A percentile compares a stretch with the other conserved stretches of the same genome.
phyloP scores from a whole-genome alignment of 2,113 vertebrate genomes.

The Nothocercus nigrocapillus region DNA sequence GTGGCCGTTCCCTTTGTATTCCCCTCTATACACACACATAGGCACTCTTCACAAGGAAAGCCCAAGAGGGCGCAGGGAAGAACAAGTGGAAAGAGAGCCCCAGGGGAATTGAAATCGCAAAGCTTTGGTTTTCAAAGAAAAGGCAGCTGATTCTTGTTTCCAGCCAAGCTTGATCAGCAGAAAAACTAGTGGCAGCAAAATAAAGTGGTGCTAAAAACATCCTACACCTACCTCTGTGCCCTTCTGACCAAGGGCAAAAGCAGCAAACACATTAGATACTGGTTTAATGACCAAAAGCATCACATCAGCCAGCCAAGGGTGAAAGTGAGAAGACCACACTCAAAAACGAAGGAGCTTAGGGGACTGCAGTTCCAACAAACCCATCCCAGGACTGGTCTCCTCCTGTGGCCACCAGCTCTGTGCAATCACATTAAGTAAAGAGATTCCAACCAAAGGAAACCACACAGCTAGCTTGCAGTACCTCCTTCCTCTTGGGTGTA shows the following conservation, averaged over 20 bases:
- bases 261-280: not conserved
- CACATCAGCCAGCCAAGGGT: not conserved
- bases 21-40: not conserved
- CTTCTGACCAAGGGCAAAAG: not conserved
- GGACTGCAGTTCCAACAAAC: not conserved
- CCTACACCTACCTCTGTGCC: not conserved
- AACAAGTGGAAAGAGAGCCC: not conserved
- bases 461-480: not conserved
- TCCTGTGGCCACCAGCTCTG: not conserved
- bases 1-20: not conserved
- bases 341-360: not conserved
- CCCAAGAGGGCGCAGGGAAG: not conserved
- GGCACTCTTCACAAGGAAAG: not conserved
- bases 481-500: not conserved
- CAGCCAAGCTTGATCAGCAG: not conserved
- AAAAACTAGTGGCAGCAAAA: not conserved
- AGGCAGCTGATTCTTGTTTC: not conserved
- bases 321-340: not conserved
- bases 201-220: not conserved
- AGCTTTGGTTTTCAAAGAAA: not conserved
- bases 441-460: not conserved
- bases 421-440: not conserved
- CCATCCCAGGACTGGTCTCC: not conserved
- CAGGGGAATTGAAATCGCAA: not conserved
- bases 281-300: not conserved